Evolutionary conservation across 1,140 invertebrate species (phyloP).

Genomic region (Camponotus pennsylvanicus): DNA sequence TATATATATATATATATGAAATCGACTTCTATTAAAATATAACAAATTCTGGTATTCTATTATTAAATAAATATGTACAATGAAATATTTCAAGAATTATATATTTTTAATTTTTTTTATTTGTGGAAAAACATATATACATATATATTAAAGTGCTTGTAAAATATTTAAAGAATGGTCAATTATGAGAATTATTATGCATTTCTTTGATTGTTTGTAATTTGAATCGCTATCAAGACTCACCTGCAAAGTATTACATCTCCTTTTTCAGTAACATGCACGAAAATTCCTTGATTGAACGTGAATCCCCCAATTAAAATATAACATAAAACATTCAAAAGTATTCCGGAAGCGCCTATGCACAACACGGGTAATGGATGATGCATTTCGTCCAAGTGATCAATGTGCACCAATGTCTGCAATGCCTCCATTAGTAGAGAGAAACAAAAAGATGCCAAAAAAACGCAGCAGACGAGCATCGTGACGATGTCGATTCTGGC

Average conservation of each 20-base stretch:
- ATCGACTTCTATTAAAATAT: neutral
- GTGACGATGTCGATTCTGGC: constrained; percentile 94
- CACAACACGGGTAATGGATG: constrained; percentile 88
- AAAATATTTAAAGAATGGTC: neutral
- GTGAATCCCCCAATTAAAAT: constrained; percentile 93
- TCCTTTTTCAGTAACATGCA: constrained; percentile 89
- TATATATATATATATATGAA: neutral
- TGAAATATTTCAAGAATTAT: neutral
- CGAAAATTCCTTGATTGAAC: constrained; percentile 91
- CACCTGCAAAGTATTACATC: constrained; percentile 88
- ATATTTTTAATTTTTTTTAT: neutral
- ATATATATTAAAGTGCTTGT: neutral
- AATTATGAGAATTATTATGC: neutral
- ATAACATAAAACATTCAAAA: constrained; percentile 91
- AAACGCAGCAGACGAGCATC: constrained; percentile 93
- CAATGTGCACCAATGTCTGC: constrained; percentile 92
- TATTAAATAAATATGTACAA: no score
- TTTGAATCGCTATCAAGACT: constrained; percentile 6
- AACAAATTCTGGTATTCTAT: no score
- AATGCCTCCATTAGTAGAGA: constrained; percentile 93
- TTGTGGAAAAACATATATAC: neutral
- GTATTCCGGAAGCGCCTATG: constrained; percentile 89
- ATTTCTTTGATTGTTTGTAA: constrained; percentile 3
- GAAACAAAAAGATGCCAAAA: constrained; percentile 94
- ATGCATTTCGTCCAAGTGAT: constrained; percentile 92